Conservation (phyloP, 2,797 vertebrate species). For the Botia kubotai region DNA sequence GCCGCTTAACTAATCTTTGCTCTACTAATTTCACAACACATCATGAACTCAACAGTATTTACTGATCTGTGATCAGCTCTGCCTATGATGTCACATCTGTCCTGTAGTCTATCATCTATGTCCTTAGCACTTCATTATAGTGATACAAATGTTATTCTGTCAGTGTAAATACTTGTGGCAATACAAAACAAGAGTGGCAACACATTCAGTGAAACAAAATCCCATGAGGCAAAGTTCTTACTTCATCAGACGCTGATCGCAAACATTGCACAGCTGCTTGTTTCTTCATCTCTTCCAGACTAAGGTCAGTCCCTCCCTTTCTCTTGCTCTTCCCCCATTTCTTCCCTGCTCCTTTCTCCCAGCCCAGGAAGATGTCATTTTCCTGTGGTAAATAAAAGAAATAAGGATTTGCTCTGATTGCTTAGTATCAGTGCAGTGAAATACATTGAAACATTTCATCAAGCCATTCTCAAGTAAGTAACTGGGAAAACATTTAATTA, state of each 20-base stretch:
- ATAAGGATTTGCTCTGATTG: background rate
- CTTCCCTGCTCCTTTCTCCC: conserved; percentile 98
- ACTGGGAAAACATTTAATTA: background rate
- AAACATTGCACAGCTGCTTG: conserved; percentile 99
- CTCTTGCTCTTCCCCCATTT: conserved; percentile 99
- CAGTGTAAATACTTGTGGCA: background rate
- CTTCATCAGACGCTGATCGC: conserved; percentile 98
- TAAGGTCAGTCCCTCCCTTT: conserved; percentile 94
- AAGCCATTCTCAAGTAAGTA: background rate
- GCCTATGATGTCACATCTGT: background rate
- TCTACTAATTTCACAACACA: background rate
- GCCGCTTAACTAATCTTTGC: conserved; percentile 8
- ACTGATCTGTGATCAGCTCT: background rate
- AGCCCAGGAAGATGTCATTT: conserved; percentile 99
- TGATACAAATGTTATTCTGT: background rate
- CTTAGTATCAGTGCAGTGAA: background rate
- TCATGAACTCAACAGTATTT: background rate
- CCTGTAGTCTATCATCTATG: too few species aligned
- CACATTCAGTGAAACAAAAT: conserved; percentile 62
- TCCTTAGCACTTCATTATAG: background rate
- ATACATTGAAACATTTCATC: background rate
- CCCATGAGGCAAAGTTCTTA: conserved; percentile 77
- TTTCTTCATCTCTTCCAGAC: conserved; percentile 99
- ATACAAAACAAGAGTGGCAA: background rate
- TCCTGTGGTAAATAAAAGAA: conserved; percentile 77